phyloP scores from a whole-genome alignment of 2,113 vertebrate species.

The Pycnonotus jocosus region DNA sequence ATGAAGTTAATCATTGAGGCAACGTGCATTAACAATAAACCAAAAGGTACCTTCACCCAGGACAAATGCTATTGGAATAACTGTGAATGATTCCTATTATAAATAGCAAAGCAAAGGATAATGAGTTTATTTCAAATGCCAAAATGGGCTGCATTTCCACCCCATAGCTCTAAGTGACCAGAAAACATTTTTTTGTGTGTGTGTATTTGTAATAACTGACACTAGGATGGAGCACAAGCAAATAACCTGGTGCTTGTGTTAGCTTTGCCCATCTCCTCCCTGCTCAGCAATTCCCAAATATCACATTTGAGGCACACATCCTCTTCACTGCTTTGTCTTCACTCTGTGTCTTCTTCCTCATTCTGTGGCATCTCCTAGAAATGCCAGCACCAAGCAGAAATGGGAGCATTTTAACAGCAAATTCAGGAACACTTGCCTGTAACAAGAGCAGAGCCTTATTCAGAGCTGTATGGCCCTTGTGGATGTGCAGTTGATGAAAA shows the following conservation, averaged over 20 bases:
- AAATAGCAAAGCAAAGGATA: background rate
- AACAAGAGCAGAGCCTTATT: background rate
- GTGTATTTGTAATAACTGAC: background rate
- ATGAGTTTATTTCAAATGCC: background rate
- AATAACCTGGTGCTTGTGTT: background rate
- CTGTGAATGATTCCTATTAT: background rate
- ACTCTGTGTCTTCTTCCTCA: accelerated
- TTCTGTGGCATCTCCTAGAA: background rate
- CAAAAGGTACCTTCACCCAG: background rate
- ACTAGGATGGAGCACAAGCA: background rate
- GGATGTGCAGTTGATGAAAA: background rate
- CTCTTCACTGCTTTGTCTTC: background rate
- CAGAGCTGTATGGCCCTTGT: background rate
- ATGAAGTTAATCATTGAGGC: background rate
- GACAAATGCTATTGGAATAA: background rate
- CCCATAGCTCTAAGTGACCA: background rate
- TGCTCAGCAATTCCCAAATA: background rate
- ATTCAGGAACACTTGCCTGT: background rate
- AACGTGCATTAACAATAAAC: background rate
- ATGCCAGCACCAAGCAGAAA: background rate
- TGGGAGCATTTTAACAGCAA: background rate
- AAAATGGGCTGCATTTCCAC: background rate
- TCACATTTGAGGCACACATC: background rate
- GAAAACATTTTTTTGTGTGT: background rate
- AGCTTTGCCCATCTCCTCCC: background rate